Base-by-base conservation (phyloP, 2,797 vertebrate species). In the Chromobotia macracanthus region DNA sequence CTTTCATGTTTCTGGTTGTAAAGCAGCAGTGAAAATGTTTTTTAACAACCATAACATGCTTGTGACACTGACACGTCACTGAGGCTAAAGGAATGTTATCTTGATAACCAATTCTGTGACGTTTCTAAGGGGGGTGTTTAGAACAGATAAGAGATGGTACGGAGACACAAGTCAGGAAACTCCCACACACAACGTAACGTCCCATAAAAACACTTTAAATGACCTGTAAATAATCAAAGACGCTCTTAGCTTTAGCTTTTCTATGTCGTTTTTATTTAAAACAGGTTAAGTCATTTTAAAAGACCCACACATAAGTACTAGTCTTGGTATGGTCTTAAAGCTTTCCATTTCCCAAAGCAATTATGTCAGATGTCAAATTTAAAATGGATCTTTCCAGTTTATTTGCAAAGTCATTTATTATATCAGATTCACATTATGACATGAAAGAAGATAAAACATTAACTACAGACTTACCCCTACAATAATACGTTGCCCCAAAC, bases 61-160 rank as follows among this genome's bases (percentile, higher is more conserved):
- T 19, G 51, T 55, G 51, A 55, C 5, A n/a, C n/a, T 8, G 19
- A 55, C 51, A 58, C 6, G 11, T 6, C 41, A 16, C 19, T 10
- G 8, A 8, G 8, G 56, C 55, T 69, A 35, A 16, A 68, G 19
- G 0, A 2, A 16, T 6, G 9, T 51, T 41, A 58, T 56, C 64
- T 51, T 38, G 12, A 25, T 10, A n/a, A 4, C 4, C 0, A 8
- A 28, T n/a, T 18, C 77, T 5, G 44, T 50, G 56, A 51, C 31
- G 31, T 81, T 76, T 58, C 28, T 61, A 23, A 76, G 63, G 41
- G 35, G 35, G 35, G 58, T 82, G 83, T 79, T 79, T 5, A 16
- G 23, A 67, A 44, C 28, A 82, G 83, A 82, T 82, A 84, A 76
- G 60, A 31, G n/a, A 46, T 28, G 11, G 41, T 21, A 38, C 41